Percentiles rank a stretch among this genome's conserved stretches.
These are phyloP conservation scores for Agrochola macilenta DNA, from an alignment of 2,888 invertebrate genomes.

Conservation along the genomic window DNA sequence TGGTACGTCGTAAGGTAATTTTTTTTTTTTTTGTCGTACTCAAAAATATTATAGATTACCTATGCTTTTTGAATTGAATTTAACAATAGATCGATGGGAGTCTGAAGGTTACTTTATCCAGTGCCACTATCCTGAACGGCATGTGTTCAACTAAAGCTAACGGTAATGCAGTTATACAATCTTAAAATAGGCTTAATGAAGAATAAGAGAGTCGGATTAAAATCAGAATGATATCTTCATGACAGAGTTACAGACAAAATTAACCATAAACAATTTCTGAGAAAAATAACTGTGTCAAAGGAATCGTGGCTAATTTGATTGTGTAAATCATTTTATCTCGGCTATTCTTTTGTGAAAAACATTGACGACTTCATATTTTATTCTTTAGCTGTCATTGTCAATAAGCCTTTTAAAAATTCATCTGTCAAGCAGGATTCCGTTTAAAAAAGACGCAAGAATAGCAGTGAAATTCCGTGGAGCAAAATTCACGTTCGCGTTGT, in stretches of 20 bases:
- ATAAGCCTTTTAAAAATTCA: not conserved
- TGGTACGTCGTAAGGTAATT: not conserved
- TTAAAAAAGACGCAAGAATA: constrained; percentile 31
- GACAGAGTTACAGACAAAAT: not conserved
- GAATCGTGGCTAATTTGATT: constrained; percentile 18
- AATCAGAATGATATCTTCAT: not conserved
- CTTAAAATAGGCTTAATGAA: constrained; percentile 7
- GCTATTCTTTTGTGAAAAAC: constrained; percentile 23
- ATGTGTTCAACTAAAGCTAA: constrained; percentile 27
- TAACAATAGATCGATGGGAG: constrained; percentile 17
- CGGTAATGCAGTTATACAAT: constrained; percentile 15
- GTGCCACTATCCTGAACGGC: constrained; percentile 13
- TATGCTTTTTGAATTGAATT: not conserved
- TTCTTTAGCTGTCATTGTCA: not conserved
- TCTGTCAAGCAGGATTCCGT: not conserved
- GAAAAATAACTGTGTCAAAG: constrained; percentile 36
- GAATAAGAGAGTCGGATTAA: not conserved
- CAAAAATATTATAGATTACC: not conserved
- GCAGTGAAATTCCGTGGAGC: constrained; percentile 56
- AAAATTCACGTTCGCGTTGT: constrained; percentile 73
- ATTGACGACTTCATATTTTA: constrained; percentile 11
- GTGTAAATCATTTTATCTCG: constrained; percentile 20
- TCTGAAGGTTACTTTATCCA: constrained; percentile 7
- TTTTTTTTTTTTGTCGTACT: not conserved
- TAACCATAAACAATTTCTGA: constrained; percentile 14